Evolutionary conservation across 1,140 invertebrate species (phyloP), one percentile per base, ranked within the genome.

Genomic region (Trigoniulus corallinus): DNA sequence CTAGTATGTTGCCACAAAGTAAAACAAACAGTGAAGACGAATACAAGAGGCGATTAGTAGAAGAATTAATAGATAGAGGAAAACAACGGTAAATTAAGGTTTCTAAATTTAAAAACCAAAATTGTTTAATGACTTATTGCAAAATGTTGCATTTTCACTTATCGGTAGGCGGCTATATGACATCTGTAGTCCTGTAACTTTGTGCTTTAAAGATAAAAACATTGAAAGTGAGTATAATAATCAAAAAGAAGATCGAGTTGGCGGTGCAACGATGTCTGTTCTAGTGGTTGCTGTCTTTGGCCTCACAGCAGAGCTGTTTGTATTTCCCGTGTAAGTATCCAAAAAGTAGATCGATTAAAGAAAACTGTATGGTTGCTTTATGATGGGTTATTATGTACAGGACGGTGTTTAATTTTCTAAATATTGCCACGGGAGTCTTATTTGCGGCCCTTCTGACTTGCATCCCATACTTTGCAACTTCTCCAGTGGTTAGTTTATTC

Each of bases 1-100:
- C 42, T 24, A 4, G 24, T 10, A 44, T 44, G 42, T 20, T 44
- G 42, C 4, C 7, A 24, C 7, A 44, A 7, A 12, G 18, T 7
- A 20, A 18, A 44, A 7, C 4, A 12, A 7, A 44, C 24, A 44
- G 18, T 24, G 42, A 44, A 7, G 73, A 82, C 56, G 78, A 81
- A 53, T 85, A 84, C 58, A 79, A 81, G 59, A 71, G 75, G 55
- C 68, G 82, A 52, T 71, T 92, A 50, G 73, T 80, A 57, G 80
- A 84, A 64, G 86, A 89, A 62, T 72, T 91, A 21, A 78, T 87
- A 50, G 83, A 79, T 58, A 74, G 84, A 63, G 81, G 87, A 69
- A 80, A 79, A 29, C 74, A 81, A 62, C 79, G 74, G 80, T 82
- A 68, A 44, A 44, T 18, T 10, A 44, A 34, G 29, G 7, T 34